These are phyloP conservation scores for Colossoma macropomum DNA, from an alignment of 2,113 vertebrate species.

Conservation along the genomic window DNA sequence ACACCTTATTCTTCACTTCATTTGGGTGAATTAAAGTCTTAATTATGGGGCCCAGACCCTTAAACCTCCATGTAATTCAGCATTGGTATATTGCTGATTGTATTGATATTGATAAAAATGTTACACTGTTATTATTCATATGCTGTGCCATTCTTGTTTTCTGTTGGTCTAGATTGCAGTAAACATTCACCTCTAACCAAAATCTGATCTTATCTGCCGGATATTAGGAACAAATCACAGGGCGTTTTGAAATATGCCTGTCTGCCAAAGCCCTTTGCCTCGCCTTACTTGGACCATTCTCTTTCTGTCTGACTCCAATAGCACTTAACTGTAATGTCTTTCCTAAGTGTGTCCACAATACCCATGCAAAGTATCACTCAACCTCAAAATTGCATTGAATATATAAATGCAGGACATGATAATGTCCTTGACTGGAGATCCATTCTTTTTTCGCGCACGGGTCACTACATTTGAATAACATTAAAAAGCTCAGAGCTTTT, in stretches of 20 bases:
- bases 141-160: no score
- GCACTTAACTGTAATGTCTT: slow-evolving; percentile 50
- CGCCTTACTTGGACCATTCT: slow-evolving; percentile 5
- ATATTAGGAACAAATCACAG: not conserved
- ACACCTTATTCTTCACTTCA: no score
- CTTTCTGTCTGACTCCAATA: slow-evolving; percentile 32
- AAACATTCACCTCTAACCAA: not conserved
- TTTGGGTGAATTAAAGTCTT: no score
- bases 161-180: not conserved
- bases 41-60: no score
- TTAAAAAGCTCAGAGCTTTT: slow-evolving; percentile 70
- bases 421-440: slow-evolving; percentile 79
- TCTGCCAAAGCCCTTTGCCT: not conserved
- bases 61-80: no score
- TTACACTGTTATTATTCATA: no score
- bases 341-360: slow-evolving; percentile 44
- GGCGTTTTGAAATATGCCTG: not conserved
- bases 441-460: slow-evolving; percentile 75
- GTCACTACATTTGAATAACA: slow-evolving; percentile 80
- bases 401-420: slow-evolving; percentile 79
- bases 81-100: no score
- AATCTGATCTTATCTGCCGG: not conserved
- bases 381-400: slow-evolving; percentile 74
- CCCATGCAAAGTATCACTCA: slow-evolving; percentile 56
- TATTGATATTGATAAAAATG: no score